These are phyloP conservation scores for Sebastes iracundus DNA, from an alignment of 2,797 vertebrate species.

Conservation along the genomic window DNA sequence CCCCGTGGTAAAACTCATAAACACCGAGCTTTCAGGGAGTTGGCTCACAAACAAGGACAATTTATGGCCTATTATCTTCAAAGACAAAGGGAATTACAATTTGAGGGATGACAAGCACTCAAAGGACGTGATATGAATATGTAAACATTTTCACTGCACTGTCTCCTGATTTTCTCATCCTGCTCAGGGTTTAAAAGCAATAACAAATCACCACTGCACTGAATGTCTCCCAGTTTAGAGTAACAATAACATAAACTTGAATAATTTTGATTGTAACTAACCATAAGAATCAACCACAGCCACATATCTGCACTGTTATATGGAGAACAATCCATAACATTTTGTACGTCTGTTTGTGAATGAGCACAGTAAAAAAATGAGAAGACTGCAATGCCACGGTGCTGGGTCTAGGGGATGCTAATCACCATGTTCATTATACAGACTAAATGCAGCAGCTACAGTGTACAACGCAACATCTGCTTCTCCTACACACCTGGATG, in stretches of 20 bases:
- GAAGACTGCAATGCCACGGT: conserved; percentile 67
- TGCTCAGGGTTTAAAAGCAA: conserved; percentile 67
- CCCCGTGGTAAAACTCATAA: conserved; percentile 77
- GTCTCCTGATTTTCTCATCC: conserved; percentile 58
- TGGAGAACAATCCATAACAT: conserved; percentile 29
- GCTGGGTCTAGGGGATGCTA: conserved; percentile 81
- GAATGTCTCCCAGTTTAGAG: conserved; percentile 47
- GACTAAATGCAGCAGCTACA: conserved; percentile 41
- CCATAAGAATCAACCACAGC: conserved; percentile 24
- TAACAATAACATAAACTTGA: conserved; percentile 57
- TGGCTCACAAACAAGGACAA: conserved; percentile 84
- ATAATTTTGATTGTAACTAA: conserved; percentile 64
- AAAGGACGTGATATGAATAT: conserved; percentile 79
- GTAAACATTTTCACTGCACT: conserved; percentile 65
- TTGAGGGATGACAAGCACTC: conserved; percentile 80
- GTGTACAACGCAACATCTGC: conserved; percentile 28
- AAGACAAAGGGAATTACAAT: conserved; percentile 84
- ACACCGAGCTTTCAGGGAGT: conserved; percentile 78
- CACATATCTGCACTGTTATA: conserved; percentile 34
- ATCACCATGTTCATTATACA: conserved; percentile 69
- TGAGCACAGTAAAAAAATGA: conserved; percentile 31
- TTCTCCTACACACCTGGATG: conserved; percentile 28
- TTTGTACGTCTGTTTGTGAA: conserved; percentile 23
- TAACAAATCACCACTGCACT: conserved; percentile 59
- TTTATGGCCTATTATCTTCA: conserved; percentile 84